Evolutionary conservation across 2,797 vertebrate species (phyloP).

Genomic region (Lepilemur ruficaudatus): DNA sequence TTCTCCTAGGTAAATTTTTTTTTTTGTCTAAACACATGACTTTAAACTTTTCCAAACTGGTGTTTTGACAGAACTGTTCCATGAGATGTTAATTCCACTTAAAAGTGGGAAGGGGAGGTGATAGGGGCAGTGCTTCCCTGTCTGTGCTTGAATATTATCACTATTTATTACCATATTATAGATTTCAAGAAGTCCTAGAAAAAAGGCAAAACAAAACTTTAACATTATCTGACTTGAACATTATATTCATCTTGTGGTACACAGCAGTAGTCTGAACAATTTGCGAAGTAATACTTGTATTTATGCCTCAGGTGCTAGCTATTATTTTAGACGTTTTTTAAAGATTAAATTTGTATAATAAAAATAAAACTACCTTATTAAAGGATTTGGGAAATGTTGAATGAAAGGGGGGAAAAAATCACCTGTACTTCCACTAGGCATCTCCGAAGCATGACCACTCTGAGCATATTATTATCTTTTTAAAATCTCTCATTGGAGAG

Average conservation of each 20-base stretch:
- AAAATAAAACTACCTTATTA: not conserved
- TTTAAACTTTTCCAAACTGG: not conserved
- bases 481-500: not conserved
- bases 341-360: conserved; percentile 20
- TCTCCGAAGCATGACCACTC: not conserved
- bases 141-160: not conserved
- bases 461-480: not conserved
- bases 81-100: not conserved
- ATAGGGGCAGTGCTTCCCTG: not conserved
- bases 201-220: not conserved
- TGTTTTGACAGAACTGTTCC: not conserved
- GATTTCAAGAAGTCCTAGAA: conserved; percentile 1
- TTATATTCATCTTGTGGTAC: not conserved
- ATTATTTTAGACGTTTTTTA: not conserved
- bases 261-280: not conserved
- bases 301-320: not conserved
- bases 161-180: not conserved
- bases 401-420: not conserved
- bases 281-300: conserved; percentile 4
- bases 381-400: not conserved
- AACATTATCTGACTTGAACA: not conserved
- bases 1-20: not conserved
- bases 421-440: not conserved
- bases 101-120: not conserved
- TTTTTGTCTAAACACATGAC: not conserved